Evolutionary conservation across 2,888 invertebrate species (phyloP).

Genomic region (Tolmerus cingulatus): DNA sequence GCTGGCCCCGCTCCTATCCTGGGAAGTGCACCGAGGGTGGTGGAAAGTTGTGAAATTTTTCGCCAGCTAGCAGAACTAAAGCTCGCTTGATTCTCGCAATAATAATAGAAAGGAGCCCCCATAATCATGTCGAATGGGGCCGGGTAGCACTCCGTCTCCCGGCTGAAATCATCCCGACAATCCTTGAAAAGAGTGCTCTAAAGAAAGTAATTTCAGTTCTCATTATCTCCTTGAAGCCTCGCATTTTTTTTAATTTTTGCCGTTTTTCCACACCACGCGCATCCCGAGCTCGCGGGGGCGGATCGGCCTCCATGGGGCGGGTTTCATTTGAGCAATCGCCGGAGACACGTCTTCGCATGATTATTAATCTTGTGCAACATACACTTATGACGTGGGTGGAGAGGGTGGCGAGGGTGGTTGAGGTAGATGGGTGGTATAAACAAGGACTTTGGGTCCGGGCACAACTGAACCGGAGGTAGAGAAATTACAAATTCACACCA

Average conservation of each 20-base stretch:
- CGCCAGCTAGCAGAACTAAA: neutral
- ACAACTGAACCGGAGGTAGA: neutral
- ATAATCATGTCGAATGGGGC: conserved; percentile 4
- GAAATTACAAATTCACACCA: conserved; percentile 30
- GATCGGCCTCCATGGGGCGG: neutral
- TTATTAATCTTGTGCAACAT: conserved; percentile 37
- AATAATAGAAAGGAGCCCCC: conserved; percentile 5
- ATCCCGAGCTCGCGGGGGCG: neutral
- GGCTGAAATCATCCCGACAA: conserved; percentile 22
- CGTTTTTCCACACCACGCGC: neutral
- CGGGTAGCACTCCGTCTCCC: neutral
- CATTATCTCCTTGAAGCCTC: conserved; percentile 37
- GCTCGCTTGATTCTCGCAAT: neutral
- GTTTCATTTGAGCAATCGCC: neutral
- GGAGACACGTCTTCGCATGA: conserved; percentile 16
- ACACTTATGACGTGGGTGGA: neutral
- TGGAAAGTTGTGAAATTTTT: neutral
- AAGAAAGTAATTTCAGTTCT: conserved; percentile 42
- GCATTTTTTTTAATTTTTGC: conserved; percentile 23
- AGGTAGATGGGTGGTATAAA: neutral
- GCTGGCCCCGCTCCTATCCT: neutral
- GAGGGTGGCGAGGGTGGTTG: no score
- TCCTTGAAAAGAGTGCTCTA: conserved; percentile 36
- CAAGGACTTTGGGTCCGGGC: neutral
- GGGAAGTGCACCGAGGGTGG: neutral